These are phyloP conservation scores for Monomorium pharaonis DNA, from an alignment of 1,140 invertebrate species.

Conservation along the genomic window DNA sequence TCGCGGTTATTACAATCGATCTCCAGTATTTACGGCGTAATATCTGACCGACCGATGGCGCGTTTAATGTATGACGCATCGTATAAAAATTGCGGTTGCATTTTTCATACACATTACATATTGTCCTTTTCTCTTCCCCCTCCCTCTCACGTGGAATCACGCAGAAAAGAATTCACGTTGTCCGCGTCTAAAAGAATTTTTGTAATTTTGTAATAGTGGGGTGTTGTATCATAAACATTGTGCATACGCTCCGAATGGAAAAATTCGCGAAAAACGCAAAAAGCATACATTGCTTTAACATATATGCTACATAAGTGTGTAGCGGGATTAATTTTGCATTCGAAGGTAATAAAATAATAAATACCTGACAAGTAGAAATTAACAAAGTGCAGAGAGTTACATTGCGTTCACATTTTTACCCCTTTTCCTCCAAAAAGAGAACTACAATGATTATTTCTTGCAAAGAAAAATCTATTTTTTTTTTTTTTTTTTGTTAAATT, in stretches of 20 bases:
- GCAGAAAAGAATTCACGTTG: background rate
- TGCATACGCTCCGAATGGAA: background rate
- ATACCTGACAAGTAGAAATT: constrained; percentile 21
- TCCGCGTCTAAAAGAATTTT: background rate
- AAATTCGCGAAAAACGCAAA: constrained; percentile 7
- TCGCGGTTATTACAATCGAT: constrained; percentile 37
- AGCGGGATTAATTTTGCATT: constrained; percentile 21
- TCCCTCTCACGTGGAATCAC: background rate
- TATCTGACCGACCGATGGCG: constrained; percentile 30
- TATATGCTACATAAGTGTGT: constrained; percentile 1
- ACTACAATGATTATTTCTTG: constrained; percentile 24
- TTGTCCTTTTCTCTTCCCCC: background rate
- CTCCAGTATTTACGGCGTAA: constrained; percentile 51
- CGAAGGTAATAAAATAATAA: constrained; percentile 32
- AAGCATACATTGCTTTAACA: constrained; percentile 29
- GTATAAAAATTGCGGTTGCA: constrained; percentile 14
- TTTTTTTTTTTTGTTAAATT: constrained; percentile 25
- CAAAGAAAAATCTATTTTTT: constrained; percentile 38
- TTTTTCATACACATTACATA: constrained; percentile 26
- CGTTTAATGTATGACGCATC: constrained; percentile 22
- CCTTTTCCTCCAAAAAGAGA: background rate
- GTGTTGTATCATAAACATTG: background rate
- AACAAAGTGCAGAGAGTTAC: background rate
- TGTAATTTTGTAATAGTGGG: background rate
- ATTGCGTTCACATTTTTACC: background rate